These are phyloP conservation scores for Eutrigla gurnardus DNA, from an alignment of 2,797 vertebrate genomes.

Conservation along the genomic window DNA sequence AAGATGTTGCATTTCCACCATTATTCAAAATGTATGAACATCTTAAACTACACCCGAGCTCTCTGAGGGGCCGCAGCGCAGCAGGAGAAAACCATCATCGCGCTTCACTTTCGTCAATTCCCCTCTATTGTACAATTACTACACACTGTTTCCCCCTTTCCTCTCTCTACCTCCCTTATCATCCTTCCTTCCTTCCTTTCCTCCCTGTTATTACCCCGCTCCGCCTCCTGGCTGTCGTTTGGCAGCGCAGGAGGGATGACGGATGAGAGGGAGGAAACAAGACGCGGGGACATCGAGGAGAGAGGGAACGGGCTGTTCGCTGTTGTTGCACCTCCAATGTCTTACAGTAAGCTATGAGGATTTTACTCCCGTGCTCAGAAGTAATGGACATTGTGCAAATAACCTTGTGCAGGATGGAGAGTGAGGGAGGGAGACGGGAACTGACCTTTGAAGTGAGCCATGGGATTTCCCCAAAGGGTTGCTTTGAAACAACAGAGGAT, in stretches of 20 bases:
- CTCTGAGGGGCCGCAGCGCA: slow-evolving; percentile 2
- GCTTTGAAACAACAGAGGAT: slow-evolving; percentile 65
- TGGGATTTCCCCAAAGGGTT: slow-evolving; percentile 54
- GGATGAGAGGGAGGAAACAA: slow-evolving; percentile 61
- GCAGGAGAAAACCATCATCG: slow-evolving; percentile 43
- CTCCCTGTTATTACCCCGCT: slow-evolving; percentile 65
- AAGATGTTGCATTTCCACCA: slow-evolving; percentile 16
- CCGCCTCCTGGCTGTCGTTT: slow-evolving; percentile 71
- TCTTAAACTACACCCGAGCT: slow-evolving; percentile 26
- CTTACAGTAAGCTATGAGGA: slow-evolving; percentile 14
- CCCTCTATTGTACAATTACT: slow-evolving; percentile 40
- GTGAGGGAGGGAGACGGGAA: slow-evolving; percentile 1
- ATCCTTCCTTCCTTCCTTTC: slow-evolving; percentile 26
- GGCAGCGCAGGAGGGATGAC: slow-evolving; percentile 62
- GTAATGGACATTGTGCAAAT: slow-evolving; percentile 4
- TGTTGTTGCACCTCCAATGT: slow-evolving; percentile 33
- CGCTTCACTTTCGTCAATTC: slow-evolving; percentile 35
- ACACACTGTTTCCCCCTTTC: slow-evolving; percentile 37
- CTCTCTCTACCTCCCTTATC: slow-evolving; percentile 17
- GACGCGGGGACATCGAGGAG: slow-evolving; percentile 49
- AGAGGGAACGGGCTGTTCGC: slow-evolving; percentile 48
- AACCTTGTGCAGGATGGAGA: slow-evolving; percentile 8
- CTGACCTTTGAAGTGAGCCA: slow-evolving; percentile 21
- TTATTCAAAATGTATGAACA: slow-evolving; percentile 15
- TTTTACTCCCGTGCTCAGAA: slow-evolving; percentile 17